Conservation (phyloP, 2,888 invertebrate genomes). For the Eustalomyia histrio region DNA sequence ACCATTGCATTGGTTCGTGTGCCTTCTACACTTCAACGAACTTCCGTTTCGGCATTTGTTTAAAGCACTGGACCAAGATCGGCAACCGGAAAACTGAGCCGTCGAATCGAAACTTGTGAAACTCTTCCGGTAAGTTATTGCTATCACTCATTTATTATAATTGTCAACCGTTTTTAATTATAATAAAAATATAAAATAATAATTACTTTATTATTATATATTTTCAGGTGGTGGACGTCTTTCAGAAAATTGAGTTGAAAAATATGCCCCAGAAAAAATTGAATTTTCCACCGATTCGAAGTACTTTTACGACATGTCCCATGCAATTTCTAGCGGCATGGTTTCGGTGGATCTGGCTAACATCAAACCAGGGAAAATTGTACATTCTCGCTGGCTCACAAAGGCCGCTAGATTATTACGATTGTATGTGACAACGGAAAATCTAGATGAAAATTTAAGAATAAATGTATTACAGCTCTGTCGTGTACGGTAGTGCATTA, state of each 20-base stretch:
- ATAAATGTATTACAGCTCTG: too few species aligned
- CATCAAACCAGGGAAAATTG: too few species aligned
- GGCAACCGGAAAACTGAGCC: neutral
- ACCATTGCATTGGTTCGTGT: too few species aligned
- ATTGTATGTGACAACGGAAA: too few species aligned
- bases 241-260: neutral
- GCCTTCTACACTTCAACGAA: too few species aligned
- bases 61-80: slow-evolving; percentile 9
- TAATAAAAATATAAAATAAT: too few species aligned
- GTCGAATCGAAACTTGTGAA: slow-evolving; percentile 39
- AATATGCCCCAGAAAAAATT: neutral
- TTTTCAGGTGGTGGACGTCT: neutral
- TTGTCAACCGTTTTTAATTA: slow-evolving; percentile 9
- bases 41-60: neutral
- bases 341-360: slow-evolving; percentile 10
- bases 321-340: slow-evolving; percentile 28
- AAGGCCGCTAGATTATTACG: neutral
- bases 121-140: slow-evolving; percentile 39
- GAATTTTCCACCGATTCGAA: slow-evolving; percentile 11
- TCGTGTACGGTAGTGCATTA: too few species aligned
- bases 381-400: too few species aligned
- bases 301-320: slow-evolving; percentile 4
- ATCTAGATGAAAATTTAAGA: too few species aligned
- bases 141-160: slow-evolving; percentile 29
- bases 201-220: slow-evolving; percentile 1